These are phyloP conservation scores for Chascanopsetta lugubris DNA, from an alignment of 2,113 vertebrate species.

Conservation along the genomic window DNA sequence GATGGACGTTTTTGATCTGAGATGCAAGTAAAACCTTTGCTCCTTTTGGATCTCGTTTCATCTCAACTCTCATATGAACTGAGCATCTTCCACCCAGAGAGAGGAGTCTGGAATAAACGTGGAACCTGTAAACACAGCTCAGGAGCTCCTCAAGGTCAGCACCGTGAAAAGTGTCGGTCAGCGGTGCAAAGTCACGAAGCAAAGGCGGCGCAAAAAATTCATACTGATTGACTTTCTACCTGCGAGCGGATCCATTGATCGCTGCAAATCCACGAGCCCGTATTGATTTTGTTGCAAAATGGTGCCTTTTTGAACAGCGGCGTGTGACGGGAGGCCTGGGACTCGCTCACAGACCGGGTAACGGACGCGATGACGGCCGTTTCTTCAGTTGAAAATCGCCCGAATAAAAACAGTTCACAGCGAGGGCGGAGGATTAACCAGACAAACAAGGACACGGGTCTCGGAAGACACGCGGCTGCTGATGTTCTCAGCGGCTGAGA, in stretches of 20 bases:
- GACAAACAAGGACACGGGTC: slow-evolving; percentile 1
- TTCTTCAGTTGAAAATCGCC: neutral
- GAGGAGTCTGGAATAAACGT: no score
- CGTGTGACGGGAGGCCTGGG: neutral
- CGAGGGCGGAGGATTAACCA: neutral
- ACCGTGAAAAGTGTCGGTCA: neutral
- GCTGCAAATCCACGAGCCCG: neutral
- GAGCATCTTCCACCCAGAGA: no score
- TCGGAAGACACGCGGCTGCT: neutral
- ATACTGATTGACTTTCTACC: neutral
- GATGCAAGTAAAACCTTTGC: no score
- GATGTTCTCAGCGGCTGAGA: neutral
- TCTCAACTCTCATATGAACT: no score
- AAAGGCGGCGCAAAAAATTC: neutral
- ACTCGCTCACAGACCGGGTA: neutral
- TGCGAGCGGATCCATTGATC: neutral
- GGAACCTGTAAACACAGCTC: no score
- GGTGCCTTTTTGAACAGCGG: neutral
- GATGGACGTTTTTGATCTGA: no score
- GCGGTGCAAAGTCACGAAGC: neutral
- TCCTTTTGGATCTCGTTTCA: no score
- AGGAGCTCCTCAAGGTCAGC: neutral
- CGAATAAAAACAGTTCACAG: neutral
- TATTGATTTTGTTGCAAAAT: slow-evolving; percentile 1
- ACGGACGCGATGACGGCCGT: neutral